Percentiles rank a stretch among this genome's conserved stretches.
phyloP scores from a whole-genome alignment of 2,888 invertebrate genomes.

The Meganola albula region DNA sequence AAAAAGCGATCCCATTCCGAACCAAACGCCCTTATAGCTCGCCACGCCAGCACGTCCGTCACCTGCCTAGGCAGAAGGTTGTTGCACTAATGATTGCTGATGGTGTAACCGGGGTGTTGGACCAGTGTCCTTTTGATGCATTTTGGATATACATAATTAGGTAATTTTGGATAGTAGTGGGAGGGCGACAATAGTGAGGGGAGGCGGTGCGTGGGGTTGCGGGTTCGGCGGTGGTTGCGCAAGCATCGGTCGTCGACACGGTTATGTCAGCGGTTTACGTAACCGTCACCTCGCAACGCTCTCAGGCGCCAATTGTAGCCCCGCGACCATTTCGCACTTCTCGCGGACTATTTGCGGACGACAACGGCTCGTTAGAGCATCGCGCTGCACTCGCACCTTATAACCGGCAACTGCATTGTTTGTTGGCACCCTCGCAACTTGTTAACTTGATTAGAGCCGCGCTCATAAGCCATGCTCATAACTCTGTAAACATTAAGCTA shows the following conservation, averaged over 20 bases:
- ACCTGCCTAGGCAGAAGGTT: constrained; percentile 57
- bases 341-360: constrained; percentile 64
- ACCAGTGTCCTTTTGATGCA: constrained; percentile 69
- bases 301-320: constrained; percentile 60
- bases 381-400: constrained; percentile 39
- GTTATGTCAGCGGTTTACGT: constrained; percentile 76
- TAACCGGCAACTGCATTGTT: constrained; percentile 37
- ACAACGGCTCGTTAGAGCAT: constrained; percentile 59
- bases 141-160: constrained; percentile 72
- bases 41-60: constrained; percentile 46
- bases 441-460: constrained; percentile 37
- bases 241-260: constrained; percentile 75
- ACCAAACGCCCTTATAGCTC: constrained; percentile 37
- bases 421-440: constrained; percentile 33
- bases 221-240: constrained; percentile 68
- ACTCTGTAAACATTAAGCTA: too few relatives aligned
- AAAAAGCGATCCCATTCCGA: constrained; percentile 43
- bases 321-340: constrained; percentile 69
- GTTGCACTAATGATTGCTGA: constrained; percentile 60
- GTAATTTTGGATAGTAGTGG: constrained; percentile 59
- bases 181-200: constrained; percentile 42
- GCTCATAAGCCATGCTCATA: constrained; percentile 2
- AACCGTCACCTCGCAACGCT: constrained; percentile 72
- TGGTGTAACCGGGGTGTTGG: constrained; percentile 62
- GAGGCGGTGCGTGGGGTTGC: constrained; percentile 65